A percentile compares a stretch with the other conserved stretches of the same genome.
Conservation (phyloP, 2,113 vertebrate species). For the Dicentrarchus labrax region DNA sequence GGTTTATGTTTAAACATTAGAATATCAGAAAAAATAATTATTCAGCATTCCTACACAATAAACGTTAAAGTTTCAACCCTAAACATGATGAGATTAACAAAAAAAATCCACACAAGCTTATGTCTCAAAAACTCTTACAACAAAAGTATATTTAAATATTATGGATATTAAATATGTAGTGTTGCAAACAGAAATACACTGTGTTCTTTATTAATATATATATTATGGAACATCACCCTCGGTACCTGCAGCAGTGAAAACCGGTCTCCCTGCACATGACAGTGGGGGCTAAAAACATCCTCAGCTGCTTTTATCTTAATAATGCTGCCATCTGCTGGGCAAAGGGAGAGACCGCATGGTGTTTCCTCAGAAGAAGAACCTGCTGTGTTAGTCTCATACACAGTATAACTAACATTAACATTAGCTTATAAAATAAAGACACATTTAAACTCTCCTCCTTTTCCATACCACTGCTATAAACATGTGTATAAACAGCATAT, state of each 20-base stretch:
- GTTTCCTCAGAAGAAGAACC: not conserved
- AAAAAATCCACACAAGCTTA: not conserved
- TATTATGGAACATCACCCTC: constrained; percentile 16
- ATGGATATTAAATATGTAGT: too few species aligned
- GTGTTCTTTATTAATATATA: too few species aligned
- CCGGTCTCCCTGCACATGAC: not conserved
- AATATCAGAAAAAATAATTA: too few species aligned
- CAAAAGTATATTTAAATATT: not conserved
- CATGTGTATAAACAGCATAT: too few species aligned
- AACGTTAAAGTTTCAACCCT: too few species aligned
- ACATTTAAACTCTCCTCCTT: too few species aligned
- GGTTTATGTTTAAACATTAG: not conserved
- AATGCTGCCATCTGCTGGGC: constrained; percentile 59
- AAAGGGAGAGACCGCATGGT: not conserved
- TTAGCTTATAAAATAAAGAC: not conserved
- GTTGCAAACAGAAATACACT: not conserved
- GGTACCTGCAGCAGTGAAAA: not conserved
- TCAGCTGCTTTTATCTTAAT: constrained; percentile 1
- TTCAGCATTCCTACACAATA: too few species aligned
- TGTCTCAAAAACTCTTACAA: not conserved
- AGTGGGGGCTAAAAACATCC: not conserved
- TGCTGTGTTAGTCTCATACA: too few species aligned
- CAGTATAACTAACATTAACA: not conserved
- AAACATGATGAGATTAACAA: too few species aligned
- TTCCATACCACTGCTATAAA: too few species aligned